A percentile compares a stretch with the other conserved stretches of the same genome.
Evolutionary conservation across 2,113 vertebrate species (phyloP).

Genomic region (Clinocottus analis): DNA sequence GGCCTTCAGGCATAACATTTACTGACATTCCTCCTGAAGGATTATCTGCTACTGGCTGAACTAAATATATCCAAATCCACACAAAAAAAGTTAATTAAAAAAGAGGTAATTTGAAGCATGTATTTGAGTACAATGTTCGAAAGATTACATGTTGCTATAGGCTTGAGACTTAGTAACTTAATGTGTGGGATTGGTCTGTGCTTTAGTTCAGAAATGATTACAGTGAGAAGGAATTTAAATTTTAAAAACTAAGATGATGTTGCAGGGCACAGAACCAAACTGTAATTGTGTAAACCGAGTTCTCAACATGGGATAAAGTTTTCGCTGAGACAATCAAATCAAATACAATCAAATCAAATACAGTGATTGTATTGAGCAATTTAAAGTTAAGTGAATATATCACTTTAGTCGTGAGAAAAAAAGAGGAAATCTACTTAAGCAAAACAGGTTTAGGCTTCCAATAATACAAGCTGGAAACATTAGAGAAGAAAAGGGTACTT

Average conservation of each 20-base stretch:
- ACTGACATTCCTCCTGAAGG: not conserved
- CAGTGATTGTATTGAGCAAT: not conserved
- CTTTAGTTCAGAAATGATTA: not conserved
- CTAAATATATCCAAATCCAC: slow-evolving; percentile 5
- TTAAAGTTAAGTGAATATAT: not conserved
- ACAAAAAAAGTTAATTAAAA: not conserved
- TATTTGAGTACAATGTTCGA: not conserved
- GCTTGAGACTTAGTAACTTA: not conserved
- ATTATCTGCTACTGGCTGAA: not conserved
- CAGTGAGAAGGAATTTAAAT: not conserved
- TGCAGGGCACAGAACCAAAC: not conserved
- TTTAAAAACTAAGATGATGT: not conserved
- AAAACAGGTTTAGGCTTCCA: not conserved
- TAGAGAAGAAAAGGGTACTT: not conserved
- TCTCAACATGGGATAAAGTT: not conserved
- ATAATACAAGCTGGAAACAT: not conserved
- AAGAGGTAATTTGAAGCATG: not conserved
- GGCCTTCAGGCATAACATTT: not conserved
- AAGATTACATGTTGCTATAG: not conserved
- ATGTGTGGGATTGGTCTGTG: not conserved
- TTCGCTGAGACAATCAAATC: not conserved
- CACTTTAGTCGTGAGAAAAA: not conserved
- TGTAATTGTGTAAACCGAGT: not conserved
- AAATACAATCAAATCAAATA: too few species aligned
- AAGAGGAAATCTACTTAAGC: not conserved